Percentiles rank a stretch among this genome's conserved stretches.
phyloP scores from a whole-genome alignment of 2,797 vertebrate species.

The Lepus townsendii region DNA sequence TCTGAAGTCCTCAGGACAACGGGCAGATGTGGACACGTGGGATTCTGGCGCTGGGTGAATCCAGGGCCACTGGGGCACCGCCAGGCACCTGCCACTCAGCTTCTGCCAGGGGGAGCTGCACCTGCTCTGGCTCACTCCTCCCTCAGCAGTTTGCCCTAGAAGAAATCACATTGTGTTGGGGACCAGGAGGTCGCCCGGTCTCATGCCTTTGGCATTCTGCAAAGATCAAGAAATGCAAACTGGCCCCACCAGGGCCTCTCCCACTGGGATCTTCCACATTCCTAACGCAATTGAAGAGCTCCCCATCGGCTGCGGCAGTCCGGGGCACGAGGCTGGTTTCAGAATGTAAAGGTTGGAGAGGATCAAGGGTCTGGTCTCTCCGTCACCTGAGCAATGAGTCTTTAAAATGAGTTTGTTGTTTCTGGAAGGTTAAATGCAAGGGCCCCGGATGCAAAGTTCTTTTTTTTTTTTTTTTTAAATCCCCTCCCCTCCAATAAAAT shows the following conservation, averaged over 20 bases:
- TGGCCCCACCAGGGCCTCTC: background rate
- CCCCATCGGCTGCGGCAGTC: conserved; percentile 47
- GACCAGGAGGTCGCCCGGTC: conserved; percentile 45
- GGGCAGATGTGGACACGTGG: conserved; percentile 86
- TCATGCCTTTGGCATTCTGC: conserved; percentile 75
- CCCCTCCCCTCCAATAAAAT: conserved; percentile 55
- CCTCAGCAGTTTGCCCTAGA: conserved; percentile 55
- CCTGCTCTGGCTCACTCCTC: background rate
- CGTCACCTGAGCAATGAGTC: conserved; percentile 80
- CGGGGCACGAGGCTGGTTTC: conserved; percentile 76
- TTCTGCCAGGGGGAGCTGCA: background rate
- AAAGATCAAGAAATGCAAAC: conserved; percentile 43
- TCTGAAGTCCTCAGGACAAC: conserved; percentile 84
- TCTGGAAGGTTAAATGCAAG: conserved; percentile 69
- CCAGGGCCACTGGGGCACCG: background rate
- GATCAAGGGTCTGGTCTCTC: conserved; percentile 66
- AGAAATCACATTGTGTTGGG: conserved; percentile 67
- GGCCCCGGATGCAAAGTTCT: conserved; percentile 62
- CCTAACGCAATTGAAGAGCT: conserved; percentile 29
- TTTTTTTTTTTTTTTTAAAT: background rate
- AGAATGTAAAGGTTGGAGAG: conserved; percentile 79
- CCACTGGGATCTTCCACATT: conserved; percentile 7
- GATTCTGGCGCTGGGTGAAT: conserved; percentile 70
- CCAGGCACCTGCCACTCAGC: conserved; percentile 28
- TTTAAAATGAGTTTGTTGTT: conserved; percentile 77